Percentiles rank a stretch among this genome's conserved stretches.
These are phyloP conservation scores for Wasmannia auropunctata DNA, from an alignment of 1,140 invertebrate genomes.

Conservation along the genomic window DNA sequence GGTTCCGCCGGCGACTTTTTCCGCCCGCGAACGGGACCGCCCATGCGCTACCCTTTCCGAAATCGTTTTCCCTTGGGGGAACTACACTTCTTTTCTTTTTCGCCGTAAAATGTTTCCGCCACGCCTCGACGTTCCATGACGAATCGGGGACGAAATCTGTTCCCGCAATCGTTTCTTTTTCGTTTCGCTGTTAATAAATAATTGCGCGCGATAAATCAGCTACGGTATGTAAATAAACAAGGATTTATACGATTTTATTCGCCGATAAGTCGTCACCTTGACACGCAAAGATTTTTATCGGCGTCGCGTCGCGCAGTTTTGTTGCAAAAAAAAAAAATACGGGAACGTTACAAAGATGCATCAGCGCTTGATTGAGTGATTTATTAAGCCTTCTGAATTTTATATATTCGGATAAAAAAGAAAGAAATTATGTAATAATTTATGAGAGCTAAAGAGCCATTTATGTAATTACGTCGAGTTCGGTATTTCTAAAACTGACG, in stretches of 20 bases:
- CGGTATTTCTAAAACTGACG: constrained; percentile 3
- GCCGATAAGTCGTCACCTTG: constrained; percentile 2
- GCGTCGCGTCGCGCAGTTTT: background rate
- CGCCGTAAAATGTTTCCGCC: background rate
- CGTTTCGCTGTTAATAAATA: background rate
- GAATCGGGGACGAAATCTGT: background rate
- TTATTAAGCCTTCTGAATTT: constrained; percentile 1
- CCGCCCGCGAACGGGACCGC: constrained; percentile 27
- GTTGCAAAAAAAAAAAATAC: background rate
- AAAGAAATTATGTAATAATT: constrained; percentile 10
- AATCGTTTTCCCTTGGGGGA: constrained; percentile 24
- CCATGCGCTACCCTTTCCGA: constrained; percentile 16
- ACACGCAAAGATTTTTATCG: background rate
- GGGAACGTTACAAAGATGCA: background rate
- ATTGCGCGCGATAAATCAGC: background rate
- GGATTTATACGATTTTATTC: background rate
- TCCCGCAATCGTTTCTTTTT: background rate
- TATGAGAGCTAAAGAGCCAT: background rate
- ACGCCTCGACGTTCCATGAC: background rate
- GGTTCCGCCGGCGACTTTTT: constrained; percentile 46
- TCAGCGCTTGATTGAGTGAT: background rate
- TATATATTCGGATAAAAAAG: background rate
- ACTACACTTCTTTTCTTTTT: background rate
- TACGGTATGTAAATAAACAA: background rate
- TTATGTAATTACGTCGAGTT: constrained; percentile 22